These are phyloP conservation scores for Pao palembangensis DNA, from an alignment of 2,113 vertebrate species.

Conservation along the genomic window DNA sequence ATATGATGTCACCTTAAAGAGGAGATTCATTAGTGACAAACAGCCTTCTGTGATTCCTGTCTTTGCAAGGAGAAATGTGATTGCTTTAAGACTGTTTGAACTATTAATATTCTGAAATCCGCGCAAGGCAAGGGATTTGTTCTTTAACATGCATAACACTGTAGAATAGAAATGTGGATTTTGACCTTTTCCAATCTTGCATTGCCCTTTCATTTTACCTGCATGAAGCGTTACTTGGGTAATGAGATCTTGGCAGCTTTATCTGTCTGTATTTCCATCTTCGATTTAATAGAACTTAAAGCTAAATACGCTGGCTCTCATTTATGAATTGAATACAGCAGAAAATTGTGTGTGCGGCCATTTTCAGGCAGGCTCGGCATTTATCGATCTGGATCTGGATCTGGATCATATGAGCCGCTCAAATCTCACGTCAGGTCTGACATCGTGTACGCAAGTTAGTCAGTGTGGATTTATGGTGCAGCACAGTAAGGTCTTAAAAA, in stretches of 20 bases:
- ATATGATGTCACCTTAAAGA: neutral
- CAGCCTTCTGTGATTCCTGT: slow-evolving; percentile 17
- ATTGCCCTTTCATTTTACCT: slow-evolving; percentile 31
- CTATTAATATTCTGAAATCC: slow-evolving; percentile 48
- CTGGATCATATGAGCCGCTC: too few relatives aligned
- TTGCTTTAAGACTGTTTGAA: slow-evolving; percentile 20
- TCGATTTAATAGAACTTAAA: slow-evolving; percentile 1
- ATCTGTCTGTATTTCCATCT: slow-evolving; percentile 21
- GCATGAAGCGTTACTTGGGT: slow-evolving; percentile 38
- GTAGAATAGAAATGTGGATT: slow-evolving; percentile 51
- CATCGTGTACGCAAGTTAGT: too few relatives aligned
- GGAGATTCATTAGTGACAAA: slow-evolving; percentile 11
- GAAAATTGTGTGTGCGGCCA: too few relatives aligned
- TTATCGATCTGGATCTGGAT: too few relatives aligned
- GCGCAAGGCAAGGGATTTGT: slow-evolving; percentile 22
- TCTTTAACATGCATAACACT: slow-evolving; percentile 57
- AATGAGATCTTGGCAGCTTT: slow-evolving; percentile 48
- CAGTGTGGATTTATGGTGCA: too few relatives aligned
- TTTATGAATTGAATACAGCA: slow-evolving; percentile 22
- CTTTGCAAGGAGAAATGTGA: slow-evolving; percentile 21
- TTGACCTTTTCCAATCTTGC: slow-evolving; percentile 47
- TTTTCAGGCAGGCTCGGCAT: too few relatives aligned
- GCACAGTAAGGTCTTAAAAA: too few relatives aligned
- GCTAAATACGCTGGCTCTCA: slow-evolving; percentile 10
- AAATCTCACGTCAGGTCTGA: too few relatives aligned